phyloP scores from a whole-genome alignment of 2,888 invertebrate species.

The Eupithecia pulchellata region DNA sequence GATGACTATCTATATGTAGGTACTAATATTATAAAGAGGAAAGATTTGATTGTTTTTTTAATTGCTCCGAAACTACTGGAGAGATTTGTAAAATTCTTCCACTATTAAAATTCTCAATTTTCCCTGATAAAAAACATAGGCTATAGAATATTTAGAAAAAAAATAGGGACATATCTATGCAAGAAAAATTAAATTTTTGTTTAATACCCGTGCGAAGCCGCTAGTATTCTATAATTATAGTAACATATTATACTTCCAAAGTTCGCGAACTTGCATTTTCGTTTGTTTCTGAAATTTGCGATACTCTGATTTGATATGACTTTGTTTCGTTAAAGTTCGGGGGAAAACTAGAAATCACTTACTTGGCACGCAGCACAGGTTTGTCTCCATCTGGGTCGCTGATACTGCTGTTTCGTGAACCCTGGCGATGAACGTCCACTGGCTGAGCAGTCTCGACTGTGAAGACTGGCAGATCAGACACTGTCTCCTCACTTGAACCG shows the following conservation, averaged over 20 bases:
- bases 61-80: no score
- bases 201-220: no score
- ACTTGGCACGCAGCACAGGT: slow-evolving; percentile 80
- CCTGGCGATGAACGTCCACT: slow-evolving; percentile 71
- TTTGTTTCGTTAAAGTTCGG: background rate
- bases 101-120: no score
- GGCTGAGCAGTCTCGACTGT: slow-evolving; percentile 64
- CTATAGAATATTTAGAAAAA: no score
- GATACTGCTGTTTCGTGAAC: slow-evolving; percentile 75
- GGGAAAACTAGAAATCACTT: slow-evolving; percentile 49
- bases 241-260: no score
- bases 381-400: slow-evolving; percentile 76
- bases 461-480: slow-evolving; percentile 64
- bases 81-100: no score
- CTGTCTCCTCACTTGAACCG: slow-evolving; percentile 62
- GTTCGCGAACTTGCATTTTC: background rate
- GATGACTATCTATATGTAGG: background rate
- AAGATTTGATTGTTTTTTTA: no score
- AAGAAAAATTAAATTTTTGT: no score
- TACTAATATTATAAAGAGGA: no score
- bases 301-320: background rate
- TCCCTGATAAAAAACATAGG: no score
- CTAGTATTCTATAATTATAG: no score
- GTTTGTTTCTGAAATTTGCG: background rate
- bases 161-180: no score